phyloP scores from a whole-genome alignment of 2,888 invertebrate species.

The Apomyelois bistriatella region DNA sequence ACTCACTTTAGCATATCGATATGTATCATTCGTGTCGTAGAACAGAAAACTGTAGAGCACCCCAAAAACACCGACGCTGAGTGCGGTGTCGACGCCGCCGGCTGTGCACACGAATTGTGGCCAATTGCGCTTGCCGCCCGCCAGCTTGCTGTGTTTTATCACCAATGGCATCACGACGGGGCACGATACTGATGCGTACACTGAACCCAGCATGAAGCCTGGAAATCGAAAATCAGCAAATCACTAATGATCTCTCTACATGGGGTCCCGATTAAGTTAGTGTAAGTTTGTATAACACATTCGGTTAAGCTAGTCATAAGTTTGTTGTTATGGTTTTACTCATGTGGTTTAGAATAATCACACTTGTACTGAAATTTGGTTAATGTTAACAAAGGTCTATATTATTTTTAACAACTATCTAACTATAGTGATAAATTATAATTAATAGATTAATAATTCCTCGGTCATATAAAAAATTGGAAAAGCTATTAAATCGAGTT shows the following conservation, averaged over 20 bases:
- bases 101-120: conserved; percentile 61
- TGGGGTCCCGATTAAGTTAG: background rate
- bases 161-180: conserved; percentile 62
- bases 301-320: too few relatives aligned
- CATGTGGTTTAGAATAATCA: too few relatives aligned
- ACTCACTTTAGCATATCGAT: conserved; percentile 56
- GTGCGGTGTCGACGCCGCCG: conserved; percentile 61
- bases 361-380: too few relatives aligned
- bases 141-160: conserved; percentile 33
- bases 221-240: conserved; percentile 12
- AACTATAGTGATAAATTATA: too few relatives aligned
- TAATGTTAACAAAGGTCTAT: too few relatives aligned
- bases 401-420: too few relatives aligned
- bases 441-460: too few relatives aligned
- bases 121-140: conserved; percentile 49
- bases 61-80: conserved; percentile 68
- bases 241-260: background rate
- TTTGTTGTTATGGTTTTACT: too few relatives aligned
- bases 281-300: too few relatives aligned
- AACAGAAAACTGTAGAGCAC: conserved; percentile 56
- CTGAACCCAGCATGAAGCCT: conserved; percentile 60
- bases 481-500: too few relatives aligned
- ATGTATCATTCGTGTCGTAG: conserved; percentile 43
- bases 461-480: too few relatives aligned
- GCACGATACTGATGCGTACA: conserved; percentile 65